phyloP scores from a whole-genome alignment of 2,113 vertebrate genomes.

The Gobius niger region DNA sequence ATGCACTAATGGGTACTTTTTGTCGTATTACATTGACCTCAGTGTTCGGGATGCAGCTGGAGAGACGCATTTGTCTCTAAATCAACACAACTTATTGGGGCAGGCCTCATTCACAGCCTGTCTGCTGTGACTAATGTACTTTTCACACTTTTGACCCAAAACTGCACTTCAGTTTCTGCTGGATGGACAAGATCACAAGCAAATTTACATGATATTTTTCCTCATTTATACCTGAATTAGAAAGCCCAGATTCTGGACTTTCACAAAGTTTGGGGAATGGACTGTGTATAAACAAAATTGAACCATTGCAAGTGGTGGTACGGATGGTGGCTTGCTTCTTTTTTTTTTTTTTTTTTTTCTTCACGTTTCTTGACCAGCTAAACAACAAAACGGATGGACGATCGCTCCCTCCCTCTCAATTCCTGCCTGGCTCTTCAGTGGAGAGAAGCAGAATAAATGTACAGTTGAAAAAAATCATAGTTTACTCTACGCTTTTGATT shows the following conservation, averaged over 20 bases:
- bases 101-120: conserved; percentile 75
- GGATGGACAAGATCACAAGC: conserved; percentile 76
- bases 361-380: conserved; percentile 70
- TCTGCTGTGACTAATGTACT: conserved; percentile 84
- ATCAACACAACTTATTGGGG: conserved; percentile 78
- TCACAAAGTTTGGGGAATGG: conserved; percentile 57
- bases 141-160: conserved; percentile 79
- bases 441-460: conserved; percentile 79
- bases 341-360: conserved; percentile 34
- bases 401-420: conserved; percentile 41
- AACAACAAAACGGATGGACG: conserved; percentile 76
- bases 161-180: conserved; percentile 69
- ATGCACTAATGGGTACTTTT: conserved; percentile 89
- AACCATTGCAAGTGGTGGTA: conserved; percentile 62
- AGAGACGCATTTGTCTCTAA: conserved; percentile 77
- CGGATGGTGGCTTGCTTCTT: conserved; percentile 44
- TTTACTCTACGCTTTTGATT: conserved; percentile 83
- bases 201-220: conserved; percentile 72
- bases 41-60: conserved; percentile 81
- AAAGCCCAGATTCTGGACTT: conserved; percentile 79
- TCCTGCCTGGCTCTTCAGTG: conserved; percentile 45
- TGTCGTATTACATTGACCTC: conserved; percentile 82
- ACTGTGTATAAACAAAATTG: conserved; percentile 50
- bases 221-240: conserved; percentile 71
- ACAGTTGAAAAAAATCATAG: conserved; percentile 83